A percentile compares a stretch with the other conserved stretches of the same genome.
Evolutionary conservation across 2,797 vertebrate species (phyloP).

Genomic region (Sparidentex hasta): DNA sequence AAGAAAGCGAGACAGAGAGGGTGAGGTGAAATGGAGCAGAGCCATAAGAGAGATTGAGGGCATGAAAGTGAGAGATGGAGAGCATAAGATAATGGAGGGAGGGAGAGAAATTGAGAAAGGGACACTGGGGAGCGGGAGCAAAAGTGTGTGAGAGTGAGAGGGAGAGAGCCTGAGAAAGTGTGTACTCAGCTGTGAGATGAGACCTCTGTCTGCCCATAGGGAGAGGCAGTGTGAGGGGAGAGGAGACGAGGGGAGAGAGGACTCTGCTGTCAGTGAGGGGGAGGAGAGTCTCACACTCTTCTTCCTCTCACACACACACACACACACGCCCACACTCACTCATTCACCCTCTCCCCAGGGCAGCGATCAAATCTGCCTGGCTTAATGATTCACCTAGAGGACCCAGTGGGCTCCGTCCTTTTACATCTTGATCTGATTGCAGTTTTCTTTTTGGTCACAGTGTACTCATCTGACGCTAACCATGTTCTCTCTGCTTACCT

Average conservation of each 20-base stretch:
- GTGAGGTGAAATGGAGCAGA: conserved; percentile 78
- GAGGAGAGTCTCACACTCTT: conserved; percentile 66
- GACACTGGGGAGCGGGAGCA: conserved; percentile 81
- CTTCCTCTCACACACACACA: conserved; percentile 8
- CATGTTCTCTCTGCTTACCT: conserved; percentile 72
- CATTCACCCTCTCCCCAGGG: conserved; percentile 53
- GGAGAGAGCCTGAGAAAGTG: conserved; percentile 84
- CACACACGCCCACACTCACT: conserved; percentile 23
- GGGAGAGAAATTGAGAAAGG: conserved; percentile 82
- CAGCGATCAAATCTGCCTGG: conserved; percentile 57
- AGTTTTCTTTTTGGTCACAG: conserved; percentile 26
- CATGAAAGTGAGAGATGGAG: conserved; percentile 82
- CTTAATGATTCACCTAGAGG: conserved; percentile 61
- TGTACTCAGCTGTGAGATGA: conserved; percentile 89
- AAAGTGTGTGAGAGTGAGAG: conserved; percentile 82
- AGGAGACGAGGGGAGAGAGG: conserved; percentile 63
- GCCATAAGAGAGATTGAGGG: conserved; percentile 82
- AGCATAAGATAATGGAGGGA: conserved; percentile 81
- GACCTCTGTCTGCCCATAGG: conserved; percentile 83
- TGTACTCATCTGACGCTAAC: conserved; percentile 60
- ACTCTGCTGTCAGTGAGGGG: conserved; percentile 76
- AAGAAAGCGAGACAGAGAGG: conserved; percentile 56
- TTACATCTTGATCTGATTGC: conserved; percentile 33
- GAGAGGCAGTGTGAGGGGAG: conserved; percentile 74
- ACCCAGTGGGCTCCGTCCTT: conserved; percentile 35